Evolutionary conservation across 1,140 invertebrate species (phyloP).

Genomic region (Eulimnadia texana): DNA sequence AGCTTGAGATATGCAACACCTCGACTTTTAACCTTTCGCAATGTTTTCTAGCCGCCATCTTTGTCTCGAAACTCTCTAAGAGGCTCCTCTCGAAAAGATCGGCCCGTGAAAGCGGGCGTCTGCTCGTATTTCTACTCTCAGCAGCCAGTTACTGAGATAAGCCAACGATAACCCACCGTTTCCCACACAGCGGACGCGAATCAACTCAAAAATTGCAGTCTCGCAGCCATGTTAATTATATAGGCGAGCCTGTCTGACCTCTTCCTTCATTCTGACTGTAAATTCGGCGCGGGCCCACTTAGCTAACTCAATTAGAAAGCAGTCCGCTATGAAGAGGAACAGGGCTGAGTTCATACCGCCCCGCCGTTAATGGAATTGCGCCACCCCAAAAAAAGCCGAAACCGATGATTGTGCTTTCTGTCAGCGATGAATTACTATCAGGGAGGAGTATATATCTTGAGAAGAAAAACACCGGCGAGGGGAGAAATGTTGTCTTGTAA

Average conservation of each 20-base stretch:
- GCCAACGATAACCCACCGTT: neutral
- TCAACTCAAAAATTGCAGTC: neutral
- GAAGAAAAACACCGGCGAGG: neutral
- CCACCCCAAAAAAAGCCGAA: neutral
- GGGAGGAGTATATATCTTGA: neutral
- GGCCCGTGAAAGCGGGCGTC: neutral
- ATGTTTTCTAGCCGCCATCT: neutral
- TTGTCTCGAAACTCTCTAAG: neutral
- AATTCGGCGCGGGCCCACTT: too few relatives aligned
- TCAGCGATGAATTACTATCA: neutral
- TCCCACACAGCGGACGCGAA: neutral
- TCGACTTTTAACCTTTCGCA: neutral
- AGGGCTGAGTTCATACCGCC: neutral
- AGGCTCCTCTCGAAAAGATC: neutral
- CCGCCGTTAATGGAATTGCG: neutral
- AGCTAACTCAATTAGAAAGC: neutral
- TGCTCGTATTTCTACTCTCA: neutral
- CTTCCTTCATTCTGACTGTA: too few relatives aligned
- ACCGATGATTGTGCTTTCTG: neutral
- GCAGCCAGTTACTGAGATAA: neutral
- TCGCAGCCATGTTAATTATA: too few relatives aligned
- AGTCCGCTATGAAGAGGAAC: neutral
- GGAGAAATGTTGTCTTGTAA: neutral
- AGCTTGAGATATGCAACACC: neutral
- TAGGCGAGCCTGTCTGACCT: too few relatives aligned